A percentile compares a stretch with the other conserved stretches of the same genome.
Evolutionary conservation across 2,888 invertebrate genomes (phyloP).

Genomic region (Drosophila algonquin): DNA sequence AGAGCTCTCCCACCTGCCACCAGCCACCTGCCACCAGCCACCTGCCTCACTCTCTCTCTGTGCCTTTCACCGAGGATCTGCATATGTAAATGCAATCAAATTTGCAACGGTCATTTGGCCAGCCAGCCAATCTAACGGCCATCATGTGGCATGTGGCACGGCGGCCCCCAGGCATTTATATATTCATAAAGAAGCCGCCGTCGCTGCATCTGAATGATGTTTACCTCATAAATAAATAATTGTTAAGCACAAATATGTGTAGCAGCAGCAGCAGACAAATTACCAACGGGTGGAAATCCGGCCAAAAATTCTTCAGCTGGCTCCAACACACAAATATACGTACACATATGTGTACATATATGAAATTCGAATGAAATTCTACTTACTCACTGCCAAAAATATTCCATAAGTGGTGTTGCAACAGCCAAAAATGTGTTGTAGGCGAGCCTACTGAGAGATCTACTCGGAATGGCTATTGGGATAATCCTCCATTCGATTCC

Average conservation of each 20-base stretch:
- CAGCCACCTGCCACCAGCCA: background rate
- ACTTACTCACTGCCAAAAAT: slow-evolving; percentile 5
- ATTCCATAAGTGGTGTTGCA: too few species aligned
- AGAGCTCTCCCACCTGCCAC: background rate
- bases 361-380: slow-evolving; percentile 44
- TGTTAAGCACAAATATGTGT: slow-evolving; percentile 72
- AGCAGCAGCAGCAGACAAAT: slow-evolving; percentile 63
- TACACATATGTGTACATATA: background rate
- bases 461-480: too few species aligned
- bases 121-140: slow-evolving; percentile 75
- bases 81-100: slow-evolving; percentile 77
- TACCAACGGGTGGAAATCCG: slow-evolving; percentile 64
- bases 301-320: slow-evolving; percentile 43
- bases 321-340: background rate
- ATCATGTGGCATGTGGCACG: slow-evolving; percentile 43
- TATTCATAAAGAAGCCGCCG: slow-evolving; percentile 70
- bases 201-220: slow-evolving; percentile 74
- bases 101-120: slow-evolving; percentile 75
- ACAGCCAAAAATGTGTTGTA: slow-evolving; percentile 1
- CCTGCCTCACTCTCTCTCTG: background rate
- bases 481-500: too few species aligned
- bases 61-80: slow-evolving; percentile 40
- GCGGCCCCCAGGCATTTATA: slow-evolving; percentile 60
- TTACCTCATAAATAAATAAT: slow-evolving; percentile 77
- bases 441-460: too few species aligned